phyloP scores from a whole-genome alignment of 2,113 vertebrate genomes.

The Falco punctatus region DNA sequence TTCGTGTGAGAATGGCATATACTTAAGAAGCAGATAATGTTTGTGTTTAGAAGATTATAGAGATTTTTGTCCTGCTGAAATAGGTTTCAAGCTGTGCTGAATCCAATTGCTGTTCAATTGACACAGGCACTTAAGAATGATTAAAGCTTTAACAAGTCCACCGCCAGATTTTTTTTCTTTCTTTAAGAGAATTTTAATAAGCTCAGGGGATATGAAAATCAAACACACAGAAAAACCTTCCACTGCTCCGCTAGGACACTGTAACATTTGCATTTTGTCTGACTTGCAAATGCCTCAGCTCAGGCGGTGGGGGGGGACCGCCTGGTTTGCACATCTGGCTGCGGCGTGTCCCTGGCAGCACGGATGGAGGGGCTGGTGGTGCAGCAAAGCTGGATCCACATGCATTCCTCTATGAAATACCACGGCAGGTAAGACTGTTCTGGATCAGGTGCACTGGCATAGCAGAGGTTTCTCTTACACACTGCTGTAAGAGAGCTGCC shows the following conservation, averaged over 20 bases:
- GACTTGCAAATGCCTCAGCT: neutral
- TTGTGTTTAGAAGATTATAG: neutral
- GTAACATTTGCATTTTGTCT: rapidly evolving
- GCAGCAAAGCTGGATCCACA: neutral
- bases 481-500: neutral
- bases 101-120: neutral
- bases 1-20: neutral
- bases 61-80: neutral
- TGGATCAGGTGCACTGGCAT: neutral
- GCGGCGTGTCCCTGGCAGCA: rapidly evolving
- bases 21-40: neutral
- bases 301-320: rapidly evolving
- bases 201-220: neutral
- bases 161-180: neutral
- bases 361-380: neutral
- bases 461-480: neutral
- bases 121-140: neutral
- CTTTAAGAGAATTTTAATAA: neutral
- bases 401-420: rapidly evolving
- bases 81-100: neutral
- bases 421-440: neutral
- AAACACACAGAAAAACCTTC: neutral
- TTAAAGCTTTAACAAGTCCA: neutral
- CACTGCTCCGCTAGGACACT: neutral
- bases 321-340: neutral